Conservation (phyloP, 92 coral and sea anemone genomes). For the Bergia sp. region DNA sequence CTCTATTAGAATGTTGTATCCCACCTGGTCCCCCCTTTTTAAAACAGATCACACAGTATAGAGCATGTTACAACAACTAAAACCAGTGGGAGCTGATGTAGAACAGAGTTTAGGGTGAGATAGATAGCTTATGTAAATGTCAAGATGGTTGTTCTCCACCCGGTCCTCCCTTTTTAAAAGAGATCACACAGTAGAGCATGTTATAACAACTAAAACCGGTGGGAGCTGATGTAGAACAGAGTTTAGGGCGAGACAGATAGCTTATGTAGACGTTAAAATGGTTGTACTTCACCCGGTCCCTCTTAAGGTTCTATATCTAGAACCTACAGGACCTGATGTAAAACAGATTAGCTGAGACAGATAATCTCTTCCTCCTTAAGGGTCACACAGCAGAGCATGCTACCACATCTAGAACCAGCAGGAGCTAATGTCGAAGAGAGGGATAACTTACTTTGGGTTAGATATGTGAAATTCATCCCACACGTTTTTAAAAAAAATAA, state of each 20-base stretch:
- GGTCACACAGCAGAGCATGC: slow-evolving; percentile 69
- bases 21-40: too few relatives aligned
- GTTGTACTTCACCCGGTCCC: neutral
- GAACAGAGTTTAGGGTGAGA: slow-evolving; percentile 75
- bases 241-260: slow-evolving; percentile 65
- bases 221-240: slow-evolving; percentile 54
- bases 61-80: slow-evolving; percentile 78
- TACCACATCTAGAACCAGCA: slow-evolving; percentile 76
- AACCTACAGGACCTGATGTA: slow-evolving; percentile 55
- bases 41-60: slow-evolving; percentile 45
- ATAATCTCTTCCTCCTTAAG: too few relatives aligned
- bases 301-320: slow-evolving; percentile 62
- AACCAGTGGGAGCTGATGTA: slow-evolving; percentile 51
- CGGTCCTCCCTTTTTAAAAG: neutral
- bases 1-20: too few relatives aligned
- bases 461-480: too few relatives aligned
- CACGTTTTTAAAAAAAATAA: too few relatives aligned
- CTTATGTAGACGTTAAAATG: neutral
- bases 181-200: slow-evolving; percentile 73
- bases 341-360: neutral
- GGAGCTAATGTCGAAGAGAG: slow-evolving; percentile 36
- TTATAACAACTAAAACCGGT: slow-evolving; percentile 73
- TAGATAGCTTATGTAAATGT: neutral
- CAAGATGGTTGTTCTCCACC: neutral
- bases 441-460: neutral